Percentiles rank a stretch among this genome's conserved stretches.
phyloP scores from a whole-genome alignment of 2,797 vertebrate species.

The Mormyrus hasselquistii region DNA sequence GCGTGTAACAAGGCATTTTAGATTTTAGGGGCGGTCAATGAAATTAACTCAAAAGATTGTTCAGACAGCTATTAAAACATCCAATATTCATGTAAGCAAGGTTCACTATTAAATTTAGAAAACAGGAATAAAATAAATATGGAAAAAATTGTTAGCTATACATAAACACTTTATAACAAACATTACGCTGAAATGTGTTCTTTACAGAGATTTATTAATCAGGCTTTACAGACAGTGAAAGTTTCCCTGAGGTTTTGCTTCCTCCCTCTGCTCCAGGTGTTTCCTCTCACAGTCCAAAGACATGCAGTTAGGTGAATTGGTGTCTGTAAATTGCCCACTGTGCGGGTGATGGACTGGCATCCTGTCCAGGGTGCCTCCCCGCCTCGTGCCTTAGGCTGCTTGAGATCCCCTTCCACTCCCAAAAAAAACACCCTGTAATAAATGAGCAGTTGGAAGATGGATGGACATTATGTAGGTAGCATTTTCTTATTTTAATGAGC shows the following conservation, averaged over 20 bases:
- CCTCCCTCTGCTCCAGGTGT: neutral
- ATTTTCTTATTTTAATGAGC: constrained; percentile 43
- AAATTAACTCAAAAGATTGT: neutral
- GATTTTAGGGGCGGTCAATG: neutral
- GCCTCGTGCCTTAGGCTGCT: neutral
- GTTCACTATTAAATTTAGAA: neutral
- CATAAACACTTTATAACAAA: neutral
- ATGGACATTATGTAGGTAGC: constrained; percentile 22
- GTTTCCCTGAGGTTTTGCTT: neutral
- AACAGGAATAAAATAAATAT: neutral
- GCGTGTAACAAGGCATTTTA: neutral
- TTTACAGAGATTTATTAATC: neutral
- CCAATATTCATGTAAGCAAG: neutral
- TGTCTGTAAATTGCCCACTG: constrained; percentile 1
- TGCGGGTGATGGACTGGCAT: neutral
- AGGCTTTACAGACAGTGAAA: neutral
- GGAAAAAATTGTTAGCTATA: neutral
- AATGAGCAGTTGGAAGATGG: constrained; percentile 9
- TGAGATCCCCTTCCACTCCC: neutral
- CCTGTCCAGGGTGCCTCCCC: neutral
- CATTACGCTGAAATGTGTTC: neutral
- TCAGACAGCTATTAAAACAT: neutral
- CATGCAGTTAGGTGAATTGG: constrained; percentile 4
- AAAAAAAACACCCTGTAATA: neutral
- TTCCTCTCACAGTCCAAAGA: neutral